phyloP scores from a whole-genome alignment of 2,888 invertebrate species.

The Drosophila kuntzei region DNA sequence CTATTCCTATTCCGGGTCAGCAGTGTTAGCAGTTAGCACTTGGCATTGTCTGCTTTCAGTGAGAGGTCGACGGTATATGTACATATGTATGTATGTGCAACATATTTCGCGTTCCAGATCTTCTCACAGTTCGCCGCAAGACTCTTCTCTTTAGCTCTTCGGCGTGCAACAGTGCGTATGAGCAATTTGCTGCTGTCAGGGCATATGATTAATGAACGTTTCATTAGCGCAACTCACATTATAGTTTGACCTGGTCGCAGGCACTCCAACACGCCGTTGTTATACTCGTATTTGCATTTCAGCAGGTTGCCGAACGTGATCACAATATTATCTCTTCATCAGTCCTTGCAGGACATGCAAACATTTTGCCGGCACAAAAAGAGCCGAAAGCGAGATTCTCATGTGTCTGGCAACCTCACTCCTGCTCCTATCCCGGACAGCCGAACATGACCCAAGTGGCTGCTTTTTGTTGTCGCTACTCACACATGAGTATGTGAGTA shows the following conservation, averaged over 20 bases:
- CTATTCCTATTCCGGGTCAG: conserved; percentile 13
- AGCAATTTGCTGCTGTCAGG: conserved; percentile 55
- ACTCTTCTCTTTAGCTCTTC: conserved; percentile 2
- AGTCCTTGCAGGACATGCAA: conserved; percentile 59
- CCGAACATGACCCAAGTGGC: conserved; percentile 9
- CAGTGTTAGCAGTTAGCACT: conserved; percentile 65
- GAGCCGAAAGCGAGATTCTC: conserved; percentile 23
- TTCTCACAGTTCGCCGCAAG: conserved; percentile 30
- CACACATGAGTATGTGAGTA: conserved; percentile 17
- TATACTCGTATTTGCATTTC: conserved; percentile 74
- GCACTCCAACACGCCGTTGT: conserved; percentile 12
- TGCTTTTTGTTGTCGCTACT: conserved; percentile 13
- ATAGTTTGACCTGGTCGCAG: conserved; percentile 35
- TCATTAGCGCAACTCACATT: conserved; percentile 74
- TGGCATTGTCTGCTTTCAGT: conserved; percentile 58
- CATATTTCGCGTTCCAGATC: conserved; percentile 37
- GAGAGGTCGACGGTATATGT: background rate
- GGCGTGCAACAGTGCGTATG: conserved; percentile 50
- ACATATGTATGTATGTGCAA: conserved; percentile 10
- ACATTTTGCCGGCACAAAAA: conserved; percentile 32
- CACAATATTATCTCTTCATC: conserved; percentile 83
- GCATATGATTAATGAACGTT: conserved; percentile 81
- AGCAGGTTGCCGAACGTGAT: conserved; percentile 79
- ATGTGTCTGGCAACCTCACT: conserved; percentile 1
- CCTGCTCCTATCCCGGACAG: background rate